Percentiles rank a stretch among this genome's conserved stretches.
Conservation (phyloP, 2,888 invertebrate species). For the Drosophila quinaria region DNA sequence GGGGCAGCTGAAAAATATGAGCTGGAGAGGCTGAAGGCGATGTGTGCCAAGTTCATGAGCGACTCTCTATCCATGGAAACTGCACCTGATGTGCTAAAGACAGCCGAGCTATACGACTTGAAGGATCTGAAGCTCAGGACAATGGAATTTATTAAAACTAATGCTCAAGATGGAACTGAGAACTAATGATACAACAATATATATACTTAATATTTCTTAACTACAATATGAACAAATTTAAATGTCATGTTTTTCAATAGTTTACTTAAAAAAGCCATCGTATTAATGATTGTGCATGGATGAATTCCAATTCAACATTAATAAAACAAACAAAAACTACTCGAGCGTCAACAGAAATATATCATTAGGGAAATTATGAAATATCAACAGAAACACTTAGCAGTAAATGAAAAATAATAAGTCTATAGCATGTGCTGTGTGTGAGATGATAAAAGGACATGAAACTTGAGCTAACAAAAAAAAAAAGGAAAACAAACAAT, state of each 20-base stretch:
- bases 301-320: constrained; percentile 11
- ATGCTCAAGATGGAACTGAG: background rate
- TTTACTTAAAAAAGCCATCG: too few relatives aligned
- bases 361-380: constrained; percentile 75
- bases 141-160: background rate
- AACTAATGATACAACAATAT: background rate
- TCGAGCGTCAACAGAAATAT: constrained; percentile 67
- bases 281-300: background rate
- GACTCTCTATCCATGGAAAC: too few relatives aligned
- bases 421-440: constrained; percentile 17
- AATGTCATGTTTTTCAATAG: background rate
- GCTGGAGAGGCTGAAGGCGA: too few relatives aligned
- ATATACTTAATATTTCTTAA: too few relatives aligned
- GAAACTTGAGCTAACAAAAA: background rate
- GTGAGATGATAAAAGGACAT: constrained; percentile 58
- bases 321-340: constrained; percentile 66
- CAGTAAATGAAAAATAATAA: constrained; percentile 73
- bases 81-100: too few relatives aligned
- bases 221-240: too few relatives aligned
- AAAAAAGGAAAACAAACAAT: constrained; percentile 35
- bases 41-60: too few relatives aligned
- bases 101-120: too few relatives aligned
- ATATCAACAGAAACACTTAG: constrained; percentile 69
- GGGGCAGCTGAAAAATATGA: too few relatives aligned
- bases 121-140: too few relatives aligned